phyloP scores from a whole-genome alignment of 2,888 invertebrate species.

The Watsonalla binaria region DNA sequence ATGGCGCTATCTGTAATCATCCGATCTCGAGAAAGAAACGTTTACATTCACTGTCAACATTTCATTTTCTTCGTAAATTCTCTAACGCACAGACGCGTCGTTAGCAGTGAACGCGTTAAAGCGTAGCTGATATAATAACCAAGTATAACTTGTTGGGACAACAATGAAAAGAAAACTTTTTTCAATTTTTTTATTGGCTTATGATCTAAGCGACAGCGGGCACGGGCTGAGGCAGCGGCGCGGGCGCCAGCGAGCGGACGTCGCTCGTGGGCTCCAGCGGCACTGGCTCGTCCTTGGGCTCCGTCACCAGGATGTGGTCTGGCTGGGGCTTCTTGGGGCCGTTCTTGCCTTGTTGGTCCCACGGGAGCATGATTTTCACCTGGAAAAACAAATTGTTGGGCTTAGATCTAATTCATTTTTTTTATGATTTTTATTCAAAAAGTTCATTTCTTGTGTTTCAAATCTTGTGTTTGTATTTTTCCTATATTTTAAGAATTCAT shows the following conservation, averaged over 20 bases:
- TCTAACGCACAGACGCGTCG: too few relatives aligned
- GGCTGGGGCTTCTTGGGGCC: conserved; percentile 99
- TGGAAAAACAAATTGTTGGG: conserved; percentile 68
- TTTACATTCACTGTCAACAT: too few relatives aligned
- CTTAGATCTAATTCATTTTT: too few relatives aligned
- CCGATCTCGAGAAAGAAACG: not conserved
- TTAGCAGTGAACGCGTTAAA: too few relatives aligned
- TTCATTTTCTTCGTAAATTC: too few relatives aligned
- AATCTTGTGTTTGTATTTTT: too few relatives aligned
- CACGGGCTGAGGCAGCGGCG: conserved; percentile 66
- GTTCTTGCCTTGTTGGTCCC: conserved; percentile 97
- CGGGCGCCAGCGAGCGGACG: conserved; percentile 83
- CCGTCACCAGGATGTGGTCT: conserved; percentile 97
- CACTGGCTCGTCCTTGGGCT: conserved; percentile 96
- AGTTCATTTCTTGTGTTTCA: too few relatives aligned
- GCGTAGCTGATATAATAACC: too few relatives aligned
- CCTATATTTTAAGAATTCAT: too few relatives aligned
- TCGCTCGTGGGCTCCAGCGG: conserved; percentile 86
- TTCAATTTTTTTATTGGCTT: conserved; percentile 41
- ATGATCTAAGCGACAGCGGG: conserved; percentile 55
- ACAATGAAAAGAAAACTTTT: conserved; percentile 3
- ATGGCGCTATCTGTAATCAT: too few relatives aligned
- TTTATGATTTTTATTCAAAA: too few relatives aligned
- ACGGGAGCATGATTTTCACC: conserved; percentile 99
- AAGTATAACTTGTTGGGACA: too few relatives aligned